These are phyloP conservation scores for Bambusicola thoracicus DNA, from an alignment of 2,113 vertebrate genomes.

Conservation along the genomic window DNA sequence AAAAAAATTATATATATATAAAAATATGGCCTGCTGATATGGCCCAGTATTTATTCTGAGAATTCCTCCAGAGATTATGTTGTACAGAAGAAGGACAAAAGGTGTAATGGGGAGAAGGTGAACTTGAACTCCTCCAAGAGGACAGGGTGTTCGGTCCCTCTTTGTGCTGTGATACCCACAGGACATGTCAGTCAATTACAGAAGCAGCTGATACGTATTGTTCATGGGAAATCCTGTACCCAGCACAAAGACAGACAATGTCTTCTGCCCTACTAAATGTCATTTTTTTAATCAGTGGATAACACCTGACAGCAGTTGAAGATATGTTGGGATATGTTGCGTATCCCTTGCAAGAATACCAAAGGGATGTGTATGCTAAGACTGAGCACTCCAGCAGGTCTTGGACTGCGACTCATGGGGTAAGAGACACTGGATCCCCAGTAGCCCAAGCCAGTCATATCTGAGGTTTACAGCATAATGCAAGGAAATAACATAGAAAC, in stretches of 20 bases:
- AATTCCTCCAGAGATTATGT: not conserved
- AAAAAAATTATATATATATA: not conserved
- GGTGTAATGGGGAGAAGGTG: not conserved
- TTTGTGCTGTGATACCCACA: not conserved
- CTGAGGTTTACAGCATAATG: not conserved
- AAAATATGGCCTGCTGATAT: not conserved
- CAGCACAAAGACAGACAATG: not conserved
- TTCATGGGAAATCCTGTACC: not conserved
- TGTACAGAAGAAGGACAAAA: not conserved
- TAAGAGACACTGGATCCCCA: not conserved
- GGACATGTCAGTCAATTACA: not conserved
- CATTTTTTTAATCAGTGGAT: not conserved
- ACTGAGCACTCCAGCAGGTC: not conserved
- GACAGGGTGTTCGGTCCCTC: not conserved
- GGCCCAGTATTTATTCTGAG: not conserved
- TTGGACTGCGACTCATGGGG: not conserved
- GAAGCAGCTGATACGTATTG: not conserved
- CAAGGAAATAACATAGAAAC: not conserved
- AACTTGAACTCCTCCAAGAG: not conserved
- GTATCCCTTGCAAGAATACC: not conserved
- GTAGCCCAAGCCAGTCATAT: not conserved
- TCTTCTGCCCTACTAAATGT: not conserved
- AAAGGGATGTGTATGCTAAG: fast-evolving
- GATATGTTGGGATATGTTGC: fast-evolving
- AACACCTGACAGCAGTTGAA: not conserved